Evolutionary conservation across 2,888 invertebrate species (phyloP).

Genomic region (Hesperia comma): DNA sequence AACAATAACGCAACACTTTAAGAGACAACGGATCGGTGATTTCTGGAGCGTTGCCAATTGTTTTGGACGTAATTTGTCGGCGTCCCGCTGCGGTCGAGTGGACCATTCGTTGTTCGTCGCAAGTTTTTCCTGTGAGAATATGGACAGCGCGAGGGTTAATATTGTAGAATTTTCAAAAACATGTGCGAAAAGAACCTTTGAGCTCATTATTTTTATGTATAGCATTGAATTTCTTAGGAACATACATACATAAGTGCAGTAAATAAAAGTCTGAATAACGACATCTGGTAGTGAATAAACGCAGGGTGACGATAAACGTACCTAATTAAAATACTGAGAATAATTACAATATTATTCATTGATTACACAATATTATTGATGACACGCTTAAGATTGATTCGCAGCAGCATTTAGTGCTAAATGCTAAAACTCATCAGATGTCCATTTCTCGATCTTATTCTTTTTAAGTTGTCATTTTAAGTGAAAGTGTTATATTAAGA

Average conservation of each 20-base stretch:
- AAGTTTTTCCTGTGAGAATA: slow-evolving; percentile 75
- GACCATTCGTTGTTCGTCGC: slow-evolving; percentile 49
- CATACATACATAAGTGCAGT: background rate
- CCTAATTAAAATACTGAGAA: too few species aligned
- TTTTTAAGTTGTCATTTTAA: too few species aligned
- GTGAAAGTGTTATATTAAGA: too few species aligned
- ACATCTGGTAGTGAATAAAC: too few species aligned
- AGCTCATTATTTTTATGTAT: slow-evolving; percentile 4
- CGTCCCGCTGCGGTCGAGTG: slow-evolving; percentile 50
- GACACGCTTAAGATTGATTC: too few species aligned
- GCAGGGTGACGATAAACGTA: too few species aligned
- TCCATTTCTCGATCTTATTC: too few species aligned
- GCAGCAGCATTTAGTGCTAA: too few species aligned
- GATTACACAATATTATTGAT: too few species aligned
- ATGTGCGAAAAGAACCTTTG: slow-evolving; percentile 17
- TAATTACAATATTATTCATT: too few species aligned
- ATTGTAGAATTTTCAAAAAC: slow-evolving; percentile 19
- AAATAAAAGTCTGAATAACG: background rate
- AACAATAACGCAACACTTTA: slow-evolving; percentile 71
- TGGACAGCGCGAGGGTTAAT: slow-evolving; percentile 50
- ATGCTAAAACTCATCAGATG: too few species aligned
- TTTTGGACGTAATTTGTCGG: slow-evolving; percentile 62
- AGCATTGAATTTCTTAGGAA: slow-evolving; percentile 14
- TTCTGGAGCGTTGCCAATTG: slow-evolving; percentile 65
- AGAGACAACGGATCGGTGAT: slow-evolving; percentile 69